phyloP scores from a whole-genome alignment of 2,888 invertebrate genomes.

The Bedellia somnulentella region DNA sequence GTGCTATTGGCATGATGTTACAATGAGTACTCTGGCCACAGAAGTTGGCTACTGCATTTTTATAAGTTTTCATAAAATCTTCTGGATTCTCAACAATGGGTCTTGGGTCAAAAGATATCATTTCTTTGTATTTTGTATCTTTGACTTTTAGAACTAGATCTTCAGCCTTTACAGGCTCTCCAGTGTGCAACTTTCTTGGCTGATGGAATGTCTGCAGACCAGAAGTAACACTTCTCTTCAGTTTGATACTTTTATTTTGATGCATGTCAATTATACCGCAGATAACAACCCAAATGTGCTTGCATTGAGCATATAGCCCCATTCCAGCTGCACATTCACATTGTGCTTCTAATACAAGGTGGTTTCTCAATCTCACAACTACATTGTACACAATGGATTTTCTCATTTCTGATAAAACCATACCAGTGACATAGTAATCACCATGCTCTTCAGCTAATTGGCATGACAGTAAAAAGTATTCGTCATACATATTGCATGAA shows the following conservation, averaged over 20 bases:
- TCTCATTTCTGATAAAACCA: constrained; percentile 2
- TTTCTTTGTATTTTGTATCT: neutral
- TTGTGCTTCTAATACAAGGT: constrained; percentile 1
- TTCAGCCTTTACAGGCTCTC: constrained; percentile 2
- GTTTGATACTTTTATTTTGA: neutral
- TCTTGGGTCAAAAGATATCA: constrained; percentile 1
- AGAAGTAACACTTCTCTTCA: neutral
- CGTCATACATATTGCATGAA: constrained; percentile 2
- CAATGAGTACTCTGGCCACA: neutral
- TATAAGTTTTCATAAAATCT: neutral
- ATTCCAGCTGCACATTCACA: constrained; percentile 5
- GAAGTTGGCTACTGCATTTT: neutral
- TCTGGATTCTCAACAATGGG: neutral
- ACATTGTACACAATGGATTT: constrained; percentile 3
- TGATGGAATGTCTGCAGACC: constrained; percentile 2
- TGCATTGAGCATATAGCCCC: constrained; percentile 3
- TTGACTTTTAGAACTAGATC: constrained; percentile 2
- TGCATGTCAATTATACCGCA: neutral
- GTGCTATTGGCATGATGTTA: neutral
- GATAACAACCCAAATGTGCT: neutral
- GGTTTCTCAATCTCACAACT: neutral
- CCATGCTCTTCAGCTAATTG: neutral
- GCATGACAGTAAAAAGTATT: neutral
- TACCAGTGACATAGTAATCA: neutral
- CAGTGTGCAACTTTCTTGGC: neutral